Evolutionary conservation across 2,113 vertebrate species (phyloP), one percentile per base, ranked within the genome.

Genomic region (Scartelaos histophorus): DNA sequence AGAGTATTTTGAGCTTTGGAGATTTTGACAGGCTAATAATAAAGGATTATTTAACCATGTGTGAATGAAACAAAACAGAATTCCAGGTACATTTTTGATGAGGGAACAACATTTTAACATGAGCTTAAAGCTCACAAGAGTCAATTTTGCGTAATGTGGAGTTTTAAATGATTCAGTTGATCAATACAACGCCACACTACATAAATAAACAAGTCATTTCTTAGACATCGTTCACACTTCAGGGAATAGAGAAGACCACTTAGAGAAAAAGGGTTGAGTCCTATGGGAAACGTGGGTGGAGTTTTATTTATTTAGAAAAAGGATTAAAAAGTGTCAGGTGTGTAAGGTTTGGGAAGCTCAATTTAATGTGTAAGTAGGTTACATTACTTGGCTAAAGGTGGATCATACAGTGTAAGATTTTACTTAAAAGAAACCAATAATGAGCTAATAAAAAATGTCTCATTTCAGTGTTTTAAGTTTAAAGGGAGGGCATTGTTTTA

Each of bases 191-290:
- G 15, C 19, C 22, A 19, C 22, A 7, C 9, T 62, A 71, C 61
- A 46, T n/a, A 64, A 29, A 38, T n/a, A 65, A 38, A 22, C 12
- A 7, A 74, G 53, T 69, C 24, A 45, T 34, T 67, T 78, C 49
- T 85, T 67, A 71, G 47, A 75, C 70, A 82, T 58, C 61, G 58
- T 66, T 74, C 61, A 80, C 81, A 80, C 82, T 87, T 81, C 84
- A 84, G 77, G 85, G 88, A 82, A 87, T 84, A 86, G 74, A 69
- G 74, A 74, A 67, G 62, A 75, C 81, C 83, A 84, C 82, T 88
- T 82, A 81, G 82, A 87, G 66, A 66, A 83, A 67, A 83, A 88
- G 81, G 58, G 43, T 46, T 62, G 58, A 13, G 70, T 73, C 76
- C 67, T 34, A 47, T 13, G 3, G 4, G 16, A 53, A 61, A 68